These are phyloP conservation scores for Cabera pusaria DNA, from an alignment of 2,888 invertebrate species.

Conservation along the genomic window DNA sequence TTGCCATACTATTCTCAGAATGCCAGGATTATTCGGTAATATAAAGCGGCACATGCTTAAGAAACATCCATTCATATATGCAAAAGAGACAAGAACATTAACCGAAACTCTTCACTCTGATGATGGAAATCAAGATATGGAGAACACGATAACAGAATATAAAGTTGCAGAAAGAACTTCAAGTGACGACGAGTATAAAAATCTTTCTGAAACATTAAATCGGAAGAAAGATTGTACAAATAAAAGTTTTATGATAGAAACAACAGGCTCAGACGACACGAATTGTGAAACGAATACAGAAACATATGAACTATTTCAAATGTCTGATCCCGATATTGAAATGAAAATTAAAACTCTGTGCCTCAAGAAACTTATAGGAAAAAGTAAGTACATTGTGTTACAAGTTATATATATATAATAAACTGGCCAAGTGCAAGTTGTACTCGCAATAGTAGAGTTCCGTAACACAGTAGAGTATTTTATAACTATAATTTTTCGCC, in stretches of 20 bases:
- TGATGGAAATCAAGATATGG: neutral
- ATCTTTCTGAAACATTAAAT: too few species aligned
- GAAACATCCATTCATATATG: conserved; percentile 11
- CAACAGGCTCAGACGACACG: neutral
- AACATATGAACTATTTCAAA: neutral
- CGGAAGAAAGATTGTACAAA: too few species aligned
- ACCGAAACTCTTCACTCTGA: neutral
- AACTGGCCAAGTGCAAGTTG: too few species aligned
- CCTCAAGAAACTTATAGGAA: conserved; percentile 1
- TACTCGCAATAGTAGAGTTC: too few species aligned
- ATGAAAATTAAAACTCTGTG: conserved; percentile 3
- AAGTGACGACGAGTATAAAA: too few species aligned
- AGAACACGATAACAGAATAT: too few species aligned
- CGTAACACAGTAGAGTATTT: too few species aligned
- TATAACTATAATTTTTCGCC: too few species aligned
- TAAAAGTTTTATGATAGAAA: too few species aligned
- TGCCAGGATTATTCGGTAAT: conserved; percentile 1
- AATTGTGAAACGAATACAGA: conserved; percentile 1
- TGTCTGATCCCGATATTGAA: conserved; percentile 10
- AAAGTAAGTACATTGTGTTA: conserved; percentile 9
- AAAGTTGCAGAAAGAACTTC: neutral
- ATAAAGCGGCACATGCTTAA: conserved; percentile 17
- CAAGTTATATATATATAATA: too few species aligned
- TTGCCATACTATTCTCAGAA: conserved; percentile 7
- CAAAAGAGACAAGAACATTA: conserved; percentile 4